Evolutionary conservation across 2,797 vertebrate species (phyloP), one percentile per base, ranked within the genome.

Genomic region (Enteromius mattozi): DNA sequence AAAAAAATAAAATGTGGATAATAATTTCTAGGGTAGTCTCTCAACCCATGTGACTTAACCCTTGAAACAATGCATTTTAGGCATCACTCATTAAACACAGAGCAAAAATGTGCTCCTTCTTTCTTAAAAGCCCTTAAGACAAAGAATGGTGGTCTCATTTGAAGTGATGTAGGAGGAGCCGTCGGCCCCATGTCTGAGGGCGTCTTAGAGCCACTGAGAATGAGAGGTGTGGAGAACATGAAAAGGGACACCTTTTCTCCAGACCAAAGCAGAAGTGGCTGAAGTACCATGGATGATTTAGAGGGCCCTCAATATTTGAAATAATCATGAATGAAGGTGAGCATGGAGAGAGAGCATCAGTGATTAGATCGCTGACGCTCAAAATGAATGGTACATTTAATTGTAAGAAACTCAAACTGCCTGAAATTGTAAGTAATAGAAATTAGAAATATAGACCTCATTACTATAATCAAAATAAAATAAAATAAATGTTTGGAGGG

Each of bases 71-170:
- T 81, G 33, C 0, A 8, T 13, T 63, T 81, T 74, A 83, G 47
- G n/a, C 3, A 0, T 3, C 45, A 13, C 27, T 70, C 66, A 40
- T 16, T 65, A 16, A 84, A 79, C 51, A 13, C 56, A 51, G 42
- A 63, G 54, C 30, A 79, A 79, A 71, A 61, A 27, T 21, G 21
- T 5, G 10, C 37, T 61, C 30, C 61, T 78, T 84, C 21, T 19
- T 84, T 84, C 68, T 42, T 37, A 37, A 79, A 79, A 84, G 66
- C 76, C 30, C 76, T 79, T 40, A 79, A 72, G 66, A 61, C 27
- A 47, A 78, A 79, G 51, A 63, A 72, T 17, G 37, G 6, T 51
- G 21, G 54, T 17, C 37, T 71, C 24, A n/a, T 33, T 45, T 45
- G 70, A 77, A 83, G 83, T 63, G 76, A 72, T 65, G 68, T n/a